A percentile compares a stretch with the other conserved stretches of the same genome.
Evolutionary conservation across 2,113 vertebrate species (phyloP).

Genomic region (Chinchilla lanigera): DNA sequence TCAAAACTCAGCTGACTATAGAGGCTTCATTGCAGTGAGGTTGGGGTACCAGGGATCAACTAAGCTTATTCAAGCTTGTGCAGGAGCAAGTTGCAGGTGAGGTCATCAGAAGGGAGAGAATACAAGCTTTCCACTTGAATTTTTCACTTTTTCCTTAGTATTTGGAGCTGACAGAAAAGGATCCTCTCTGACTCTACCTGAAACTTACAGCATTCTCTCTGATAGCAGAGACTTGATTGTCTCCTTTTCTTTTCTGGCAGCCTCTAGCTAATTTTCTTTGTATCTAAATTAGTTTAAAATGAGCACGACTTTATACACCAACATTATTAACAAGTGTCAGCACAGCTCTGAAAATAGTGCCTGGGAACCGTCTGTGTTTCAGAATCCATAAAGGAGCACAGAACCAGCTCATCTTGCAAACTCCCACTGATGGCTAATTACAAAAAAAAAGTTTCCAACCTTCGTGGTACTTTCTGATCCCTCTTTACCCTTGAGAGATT

Average conservation of each 20-base stretch:
- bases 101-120: background rate
- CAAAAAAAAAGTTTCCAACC: background rate
- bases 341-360: conserved; percentile 65
- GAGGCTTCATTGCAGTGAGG: background rate
- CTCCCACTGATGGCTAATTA: background rate
- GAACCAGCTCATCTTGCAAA: background rate
- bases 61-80: background rate
- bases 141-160: background rate
- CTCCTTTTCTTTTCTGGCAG: conserved; percentile 36
- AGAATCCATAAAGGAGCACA: background rate
- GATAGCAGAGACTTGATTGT: background rate
- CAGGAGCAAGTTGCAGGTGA: background rate
- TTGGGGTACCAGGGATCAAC: background rate
- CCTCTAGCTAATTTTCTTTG: conserved; percentile 46
- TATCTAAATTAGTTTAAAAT: conserved; percentile 67
- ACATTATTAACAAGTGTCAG: conserved; percentile 71
- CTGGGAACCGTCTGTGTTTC: conserved; percentile 22
- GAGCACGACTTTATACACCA: conserved; percentile 47
- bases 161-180: background rate
- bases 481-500: background rate
- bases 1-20: background rate
- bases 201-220: background rate
- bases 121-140: background rate
- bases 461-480: background rate
- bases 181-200: background rate